These are phyloP conservation scores for Eueides isabella DNA, from an alignment of 1,140 invertebrate genomes.

Conservation along the genomic window DNA sequence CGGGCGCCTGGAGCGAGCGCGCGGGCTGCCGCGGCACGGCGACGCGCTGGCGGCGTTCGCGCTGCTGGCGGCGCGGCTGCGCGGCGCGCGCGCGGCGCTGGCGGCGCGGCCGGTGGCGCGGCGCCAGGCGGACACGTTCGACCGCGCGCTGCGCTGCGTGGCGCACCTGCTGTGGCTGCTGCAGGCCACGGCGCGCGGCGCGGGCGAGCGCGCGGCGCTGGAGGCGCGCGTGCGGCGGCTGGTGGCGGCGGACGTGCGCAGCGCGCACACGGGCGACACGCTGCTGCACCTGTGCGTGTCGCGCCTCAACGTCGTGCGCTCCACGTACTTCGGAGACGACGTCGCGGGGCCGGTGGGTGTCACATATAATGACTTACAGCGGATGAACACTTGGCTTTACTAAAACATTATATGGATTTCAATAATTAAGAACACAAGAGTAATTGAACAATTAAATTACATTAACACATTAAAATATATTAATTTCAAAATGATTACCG, in stretches of 20 bases:
- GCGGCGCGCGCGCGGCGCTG: conserved; percentile 80
- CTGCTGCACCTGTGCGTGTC: conserved; percentile 92
- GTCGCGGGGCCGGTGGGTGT: conserved; percentile 80
- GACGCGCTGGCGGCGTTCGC: conserved; percentile 87
- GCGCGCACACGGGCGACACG: conserved; percentile 88
- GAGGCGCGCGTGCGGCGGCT: conserved; percentile 65
- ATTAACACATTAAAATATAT: too few species aligned
- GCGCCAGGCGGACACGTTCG: conserved; percentile 91
- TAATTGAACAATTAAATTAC: too few species aligned
- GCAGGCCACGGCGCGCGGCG: conserved; percentile 37
- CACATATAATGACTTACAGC: too few species aligned
- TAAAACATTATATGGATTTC: too few species aligned
- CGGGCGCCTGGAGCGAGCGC: conserved; percentile 83
- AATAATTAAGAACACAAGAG: too few species aligned
- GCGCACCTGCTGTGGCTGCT: conserved; percentile 91
- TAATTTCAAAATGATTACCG: too few species aligned
- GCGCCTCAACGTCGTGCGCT: conserved; percentile 89
- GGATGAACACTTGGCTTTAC: too few species aligned
- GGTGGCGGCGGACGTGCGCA: conserved; percentile 84
- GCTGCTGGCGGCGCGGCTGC: conserved; percentile 79
- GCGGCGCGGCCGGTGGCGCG: conserved; percentile 87
- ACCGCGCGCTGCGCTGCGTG: conserved; percentile 90
- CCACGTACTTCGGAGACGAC: conserved; percentile 90
- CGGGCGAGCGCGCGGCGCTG: background rate
- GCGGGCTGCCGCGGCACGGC: conserved; percentile 84